phyloP scores from a whole-genome alignment of 2,888 invertebrate genomes.

The Scaptomyza parva region DNA sequence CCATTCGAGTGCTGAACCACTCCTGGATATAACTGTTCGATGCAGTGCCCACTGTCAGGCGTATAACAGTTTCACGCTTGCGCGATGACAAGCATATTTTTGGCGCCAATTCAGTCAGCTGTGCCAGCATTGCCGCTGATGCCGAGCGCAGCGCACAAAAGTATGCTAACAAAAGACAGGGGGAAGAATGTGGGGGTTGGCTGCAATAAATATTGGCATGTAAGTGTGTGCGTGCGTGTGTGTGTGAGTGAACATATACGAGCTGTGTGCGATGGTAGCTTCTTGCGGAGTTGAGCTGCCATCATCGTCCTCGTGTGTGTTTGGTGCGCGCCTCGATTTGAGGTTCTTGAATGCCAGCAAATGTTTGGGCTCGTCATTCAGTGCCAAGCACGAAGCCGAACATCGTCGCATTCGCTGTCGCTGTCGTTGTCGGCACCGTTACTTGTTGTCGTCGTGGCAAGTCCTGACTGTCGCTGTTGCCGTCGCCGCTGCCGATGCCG shows the following conservation, averaged over 20 bases:
- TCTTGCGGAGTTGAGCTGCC: conserved; percentile 66
- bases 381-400: conserved; percentile 69
- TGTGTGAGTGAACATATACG: conserved; percentile 18
- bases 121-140: conserved; percentile 41
- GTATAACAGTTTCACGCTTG: conserved; percentile 64
- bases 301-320: conserved; percentile 75
- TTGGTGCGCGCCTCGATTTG: conserved; percentile 46
- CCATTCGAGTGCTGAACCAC: conserved; percentile 15
- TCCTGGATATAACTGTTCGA: conserved; percentile 52
- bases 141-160: conserved; percentile 52
- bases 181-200: conserved; percentile 4
- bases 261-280: conserved; percentile 64
- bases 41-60: conserved; percentile 9
- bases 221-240: conserved; percentile 15
- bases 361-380: conserved; percentile 61
- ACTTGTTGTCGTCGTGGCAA: conserved; percentile 43
- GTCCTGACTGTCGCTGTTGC: conserved; percentile 52
- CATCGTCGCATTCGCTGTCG: conserved; percentile 58
- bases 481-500: conserved; percentile 40
- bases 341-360: conserved; percentile 48
- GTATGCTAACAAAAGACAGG: conserved; percentile 45
- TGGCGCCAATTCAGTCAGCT: conserved; percentile 75
- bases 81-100: conserved; percentile 51
- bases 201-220: conserved; percentile 47
- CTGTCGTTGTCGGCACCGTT: conserved; percentile 43